Evolutionary conservation across 2,888 invertebrate species (phyloP), one percentile per base, ranked within the genome.

Genomic region (Acanthosoma haemorrhoidale): DNA sequence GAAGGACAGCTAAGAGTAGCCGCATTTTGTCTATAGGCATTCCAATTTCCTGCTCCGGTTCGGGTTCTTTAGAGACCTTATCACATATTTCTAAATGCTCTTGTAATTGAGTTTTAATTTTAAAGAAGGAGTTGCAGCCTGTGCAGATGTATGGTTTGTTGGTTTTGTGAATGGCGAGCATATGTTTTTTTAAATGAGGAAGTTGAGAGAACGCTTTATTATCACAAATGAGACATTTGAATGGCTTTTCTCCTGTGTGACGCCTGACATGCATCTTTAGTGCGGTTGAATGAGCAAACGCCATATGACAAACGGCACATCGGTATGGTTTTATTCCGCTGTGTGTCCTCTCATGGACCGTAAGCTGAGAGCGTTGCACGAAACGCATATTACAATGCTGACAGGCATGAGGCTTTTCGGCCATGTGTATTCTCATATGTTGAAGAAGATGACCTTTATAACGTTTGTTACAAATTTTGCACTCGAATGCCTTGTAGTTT

Each of bases 171-270:
- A 93, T 91, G 76, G 89, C 89, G 72, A 86, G 84, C 91, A 94
- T 91, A 79, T 94, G 93, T 72, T 92, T 90, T 80, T 93, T 93
- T 80, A 93, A 86, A 77, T 93, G 93, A 0, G 93, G 91, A 70
- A 93, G 80, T 78, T 93, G 93, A 0, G 90, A 88, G 79, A 92
- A 92, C 1, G 87, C 86, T 38, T 87, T 84, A 38, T 87, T 86
- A 57, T 81, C 80, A 72, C 80, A 80, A 21, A 79, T 74, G 16
- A 77, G 76, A 72, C 80, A 80, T 59, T 83, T 84, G 78, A 92
- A 92, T 0, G 93, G 93, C 76, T 91, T 90, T 78, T 93, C 93
- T 0, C 93, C 93, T 0, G 92, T 92, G 77, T 92, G 92, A 13
- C 90, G 84, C 51, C 92, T 83, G 9, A 90, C 89, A 79, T 94